Percentiles rank a stretch among this genome's conserved stretches.
These are phyloP conservation scores for Pterocles burchelli DNA, from an alignment of 2,113 vertebrate species.

Conservation along the genomic window DNA sequence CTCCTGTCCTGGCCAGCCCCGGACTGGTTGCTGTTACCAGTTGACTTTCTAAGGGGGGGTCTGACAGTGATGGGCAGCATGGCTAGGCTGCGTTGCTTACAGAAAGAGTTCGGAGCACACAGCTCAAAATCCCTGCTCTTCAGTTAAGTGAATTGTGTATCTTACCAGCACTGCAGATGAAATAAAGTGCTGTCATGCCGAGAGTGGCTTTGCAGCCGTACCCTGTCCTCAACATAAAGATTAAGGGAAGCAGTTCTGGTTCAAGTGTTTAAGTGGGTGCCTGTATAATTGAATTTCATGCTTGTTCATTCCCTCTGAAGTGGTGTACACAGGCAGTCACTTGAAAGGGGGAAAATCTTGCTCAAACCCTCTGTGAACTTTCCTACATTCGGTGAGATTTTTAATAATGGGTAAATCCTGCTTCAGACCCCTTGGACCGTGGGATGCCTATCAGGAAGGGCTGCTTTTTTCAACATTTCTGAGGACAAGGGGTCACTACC, in stretches of 20 bases:
- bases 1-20: neutral
- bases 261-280: slow-evolving; percentile 80
- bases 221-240: slow-evolving; percentile 78
- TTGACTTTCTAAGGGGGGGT: neutral
- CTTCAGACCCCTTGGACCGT: neutral
- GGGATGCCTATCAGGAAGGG: neutral
- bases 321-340: slow-evolving; percentile 92
- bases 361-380: slow-evolving; percentile 77
- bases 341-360: slow-evolving; percentile 83
- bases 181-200: slow-evolving; percentile 60
- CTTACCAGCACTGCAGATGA: slow-evolving; percentile 56
- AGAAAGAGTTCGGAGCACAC: neutral
- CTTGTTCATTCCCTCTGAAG: slow-evolving; percentile 91
- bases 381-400: slow-evolving; percentile 18
- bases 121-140: slow-evolving; percentile 44
- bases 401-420: neutral
- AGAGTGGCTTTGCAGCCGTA: slow-evolving; percentile 57
- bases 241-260: slow-evolving; percentile 86
- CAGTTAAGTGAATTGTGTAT: slow-evolving; percentile 50
- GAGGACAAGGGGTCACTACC: neutral
- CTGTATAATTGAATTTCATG: slow-evolving; percentile 93
- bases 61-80: neutral
- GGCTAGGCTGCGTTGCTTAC: neutral
- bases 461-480: neutral
- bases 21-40: neutral